Evolutionary conservation across 2,888 invertebrate species (phyloP).

Genomic region (Drosophila picticornis): DNA sequence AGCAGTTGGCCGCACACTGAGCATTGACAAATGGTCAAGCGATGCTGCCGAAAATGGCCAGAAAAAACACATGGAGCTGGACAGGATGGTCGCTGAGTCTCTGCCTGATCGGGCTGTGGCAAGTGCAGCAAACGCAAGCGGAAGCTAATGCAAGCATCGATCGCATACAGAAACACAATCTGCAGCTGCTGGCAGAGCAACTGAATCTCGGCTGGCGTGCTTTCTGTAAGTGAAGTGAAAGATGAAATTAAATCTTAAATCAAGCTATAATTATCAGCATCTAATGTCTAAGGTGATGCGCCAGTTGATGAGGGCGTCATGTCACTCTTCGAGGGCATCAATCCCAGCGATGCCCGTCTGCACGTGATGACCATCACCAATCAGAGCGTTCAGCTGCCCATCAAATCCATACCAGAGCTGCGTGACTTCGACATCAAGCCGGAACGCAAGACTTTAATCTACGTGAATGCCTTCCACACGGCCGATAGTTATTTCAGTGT

Average conservation of each 20-base stretch:
- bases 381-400: constrained; percentile 78
- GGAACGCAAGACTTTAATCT: constrained; percentile 76
- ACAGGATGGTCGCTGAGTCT: constrained; percentile 5
- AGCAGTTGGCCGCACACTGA: constrained; percentile 27
- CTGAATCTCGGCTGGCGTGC: constrained; percentile 74
- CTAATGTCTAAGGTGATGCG: constrained; percentile 69
- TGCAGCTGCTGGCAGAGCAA: constrained; percentile 69
- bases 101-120: constrained; percentile 2
- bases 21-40: constrained; percentile 18
- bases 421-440: constrained; percentile 78
- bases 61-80: constrained; percentile 14
- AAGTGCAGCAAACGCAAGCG: not conserved
- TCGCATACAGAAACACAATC: constrained; percentile 70
- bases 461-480: constrained; percentile 79
- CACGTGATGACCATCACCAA: constrained; percentile 80
- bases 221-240: constrained; percentile 72
- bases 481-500: constrained; percentile 79
- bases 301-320: constrained; percentile 82
- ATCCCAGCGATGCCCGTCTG: constrained; percentile 80
- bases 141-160: constrained; percentile 46
- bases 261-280: not conserved
- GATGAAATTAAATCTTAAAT: not conserved
- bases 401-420: constrained; percentile 77
- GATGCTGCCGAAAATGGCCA: constrained; percentile 14
- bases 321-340: constrained; percentile 77